Conservation (phyloP, 2,113 vertebrate genomes). For the Riparia riparia region DNA sequence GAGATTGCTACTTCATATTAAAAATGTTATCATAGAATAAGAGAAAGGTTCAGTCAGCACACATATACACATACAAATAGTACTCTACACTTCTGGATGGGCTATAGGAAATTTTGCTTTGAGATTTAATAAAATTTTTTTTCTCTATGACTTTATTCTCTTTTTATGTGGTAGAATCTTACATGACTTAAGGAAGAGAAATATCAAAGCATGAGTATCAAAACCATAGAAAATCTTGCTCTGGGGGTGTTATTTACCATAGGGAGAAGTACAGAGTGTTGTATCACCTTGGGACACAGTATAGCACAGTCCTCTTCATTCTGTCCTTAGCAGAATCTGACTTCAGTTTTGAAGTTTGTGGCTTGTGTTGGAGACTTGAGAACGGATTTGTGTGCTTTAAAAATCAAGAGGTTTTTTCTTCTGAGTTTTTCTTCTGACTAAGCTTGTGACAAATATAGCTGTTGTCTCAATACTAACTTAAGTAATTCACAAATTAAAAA, state of each 20-base stretch:
- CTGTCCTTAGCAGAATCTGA: neutral
- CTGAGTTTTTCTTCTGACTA: neutral
- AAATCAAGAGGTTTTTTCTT: neutral
- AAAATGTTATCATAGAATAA: rapidly evolving
- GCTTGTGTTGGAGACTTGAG: neutral
- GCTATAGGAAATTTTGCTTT: neutral
- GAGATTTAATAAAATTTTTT: neutral
- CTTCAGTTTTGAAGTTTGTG: neutral
- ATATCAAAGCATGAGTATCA: neutral
- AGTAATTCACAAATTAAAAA: neutral
- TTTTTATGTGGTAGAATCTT: neutral
- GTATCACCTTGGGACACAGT: neutral
- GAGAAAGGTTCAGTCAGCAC: neutral
- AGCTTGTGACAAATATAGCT: neutral
- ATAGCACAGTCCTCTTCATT: neutral
- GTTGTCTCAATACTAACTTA: neutral
- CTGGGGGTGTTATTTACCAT: neutral
- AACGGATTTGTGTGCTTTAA: neutral
- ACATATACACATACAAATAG: neutral
- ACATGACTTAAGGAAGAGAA: neutral
- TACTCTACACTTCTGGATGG: neutral
- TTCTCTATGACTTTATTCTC: neutral
- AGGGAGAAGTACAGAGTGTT: neutral
- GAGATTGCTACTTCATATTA: neutral
- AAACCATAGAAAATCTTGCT: neutral